These are phyloP conservation scores for Hoplodrina blanda DNA, from an alignment of 2,888 invertebrate genomes.

Conservation along the genomic window DNA sequence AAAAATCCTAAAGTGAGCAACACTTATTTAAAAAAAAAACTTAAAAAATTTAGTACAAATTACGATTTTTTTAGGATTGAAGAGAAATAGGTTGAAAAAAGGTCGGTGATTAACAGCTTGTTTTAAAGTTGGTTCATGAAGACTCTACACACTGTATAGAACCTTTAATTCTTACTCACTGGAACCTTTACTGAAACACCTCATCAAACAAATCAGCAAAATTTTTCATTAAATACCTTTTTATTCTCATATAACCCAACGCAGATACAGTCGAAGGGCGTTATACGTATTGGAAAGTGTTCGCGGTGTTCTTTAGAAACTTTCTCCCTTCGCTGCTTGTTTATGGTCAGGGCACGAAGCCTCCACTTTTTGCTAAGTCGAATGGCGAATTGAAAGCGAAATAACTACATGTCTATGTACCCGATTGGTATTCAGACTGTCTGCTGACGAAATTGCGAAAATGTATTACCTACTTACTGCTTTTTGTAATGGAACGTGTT, in stretches of 20 bases:
- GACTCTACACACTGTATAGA: too few species aligned
- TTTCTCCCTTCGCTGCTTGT: slow-evolving; percentile 69
- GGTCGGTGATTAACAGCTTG: too few species aligned
- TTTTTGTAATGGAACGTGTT: slow-evolving; percentile 41
- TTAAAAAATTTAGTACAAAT: too few species aligned
- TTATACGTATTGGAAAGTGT: slow-evolving; percentile 60
- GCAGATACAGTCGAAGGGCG: slow-evolving; percentile 40
- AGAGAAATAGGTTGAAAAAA: too few species aligned
- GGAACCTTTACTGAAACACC: too few species aligned
- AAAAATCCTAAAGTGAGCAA: too few species aligned
- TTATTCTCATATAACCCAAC: background rate
- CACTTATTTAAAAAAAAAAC: too few species aligned
- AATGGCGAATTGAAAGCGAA: slow-evolving; percentile 69
- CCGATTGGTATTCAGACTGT: slow-evolving; percentile 53
- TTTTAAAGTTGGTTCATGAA: too few species aligned
- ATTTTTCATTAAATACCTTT: background rate
- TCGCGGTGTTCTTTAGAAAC: slow-evolving; percentile 59
- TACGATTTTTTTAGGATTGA: too few species aligned
- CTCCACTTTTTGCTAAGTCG: slow-evolving; percentile 68
- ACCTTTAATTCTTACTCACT: too few species aligned
- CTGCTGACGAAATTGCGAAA: slow-evolving; percentile 48
- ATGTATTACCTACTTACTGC: slow-evolving; percentile 37
- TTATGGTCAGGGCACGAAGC: slow-evolving; percentile 67
- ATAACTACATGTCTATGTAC: slow-evolving; percentile 57
- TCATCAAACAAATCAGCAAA: too few species aligned